Conservation (phyloP, 1,140 invertebrate species). For the Conus ventricosus region DNA sequence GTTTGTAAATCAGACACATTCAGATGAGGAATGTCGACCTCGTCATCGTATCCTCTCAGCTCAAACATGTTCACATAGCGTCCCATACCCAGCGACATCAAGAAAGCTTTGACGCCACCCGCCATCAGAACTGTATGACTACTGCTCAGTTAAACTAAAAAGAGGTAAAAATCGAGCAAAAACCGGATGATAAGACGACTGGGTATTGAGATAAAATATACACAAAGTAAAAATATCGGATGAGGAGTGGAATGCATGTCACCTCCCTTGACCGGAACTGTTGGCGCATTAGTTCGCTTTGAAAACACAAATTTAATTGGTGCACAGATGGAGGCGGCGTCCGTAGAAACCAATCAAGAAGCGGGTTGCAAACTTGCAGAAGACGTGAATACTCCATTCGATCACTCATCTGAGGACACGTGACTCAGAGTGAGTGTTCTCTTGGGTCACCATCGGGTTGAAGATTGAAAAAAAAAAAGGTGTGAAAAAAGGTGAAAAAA, state of each 20-base stretch:
- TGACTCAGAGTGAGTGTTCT: too few relatives aligned
- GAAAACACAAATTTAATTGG: conserved; percentile 37
- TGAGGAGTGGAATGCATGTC: background rate
- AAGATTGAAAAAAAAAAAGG: too few relatives aligned
- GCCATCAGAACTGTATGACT: conserved; percentile 41
- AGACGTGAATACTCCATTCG: background rate
- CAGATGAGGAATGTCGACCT: conserved; percentile 60
- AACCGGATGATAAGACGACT: background rate
- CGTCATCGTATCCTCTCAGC: conserved; percentile 65
- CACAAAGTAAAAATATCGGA: background rate
- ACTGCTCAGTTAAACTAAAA: background rate
- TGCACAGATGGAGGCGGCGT: conserved; percentile 29
- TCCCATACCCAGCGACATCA: conserved; percentile 57
- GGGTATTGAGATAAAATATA: background rate
- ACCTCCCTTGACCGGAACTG: background rate
- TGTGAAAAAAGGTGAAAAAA: too few relatives aligned
- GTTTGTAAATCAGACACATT: conserved; percentile 57
- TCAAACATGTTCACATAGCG: conserved; percentile 66
- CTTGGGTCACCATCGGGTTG: too few relatives aligned
- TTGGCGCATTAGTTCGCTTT: background rate
- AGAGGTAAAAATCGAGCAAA: background rate
- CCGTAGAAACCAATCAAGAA: conserved; percentile 44
- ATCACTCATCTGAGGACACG: too few relatives aligned
- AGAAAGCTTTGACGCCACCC: conserved; percentile 60
- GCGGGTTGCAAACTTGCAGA: background rate